Evolutionary conservation across 35 echinoderm and acorn worm species (phyloP), one percentile per base, ranked within the genome.

Genomic region (Lytechinus pictus): DNA sequence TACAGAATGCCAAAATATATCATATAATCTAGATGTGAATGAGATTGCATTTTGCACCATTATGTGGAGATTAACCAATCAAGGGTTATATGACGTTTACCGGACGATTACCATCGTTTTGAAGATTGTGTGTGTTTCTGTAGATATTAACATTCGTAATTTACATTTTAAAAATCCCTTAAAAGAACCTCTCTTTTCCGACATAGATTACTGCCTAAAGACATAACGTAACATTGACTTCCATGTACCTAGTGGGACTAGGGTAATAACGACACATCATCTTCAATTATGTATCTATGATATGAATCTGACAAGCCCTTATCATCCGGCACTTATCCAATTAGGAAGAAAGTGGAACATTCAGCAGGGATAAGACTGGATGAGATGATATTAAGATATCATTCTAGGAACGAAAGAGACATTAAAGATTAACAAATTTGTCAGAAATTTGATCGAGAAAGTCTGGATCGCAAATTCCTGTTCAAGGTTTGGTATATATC

Each of bases 151-250:
- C 24, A 79, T 79, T 79, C 0, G 4, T 7, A 79, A 79, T 79
- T 6, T 16, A 79, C 66, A 5, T 79, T 72, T 57, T 9, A 79
- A n/a, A 79, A 79, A 24, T n/a, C 0, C 16, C 66, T 24, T n/a
- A 14, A 79, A 24, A 11, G 7, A 1, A 0, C 21, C 66, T 24
- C 66, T 79, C 66, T 24, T 79, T 79, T 79, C 21, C 16, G 66
- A 79, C 66, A 79, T 79, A 72, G 61, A 72, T 72, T 72, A 72
- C n/a, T 79, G 66, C 66, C 66, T 79, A 79, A 79, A 79, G 66
- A 79, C 66, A 72, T 72, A 21, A 21, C 61, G 16, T 72, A 72
- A 21, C 61, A 24, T n/a, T 79, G 66, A 79, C 66, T 19, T 79
- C 14, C n/a, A 79, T 24, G 33, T 8, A 79, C 21, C 66, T 24